These are phyloP conservation scores for Brachionus plicatilis DNA, from an alignment of 1,140 invertebrate genomes.

Conservation along the genomic window DNA sequence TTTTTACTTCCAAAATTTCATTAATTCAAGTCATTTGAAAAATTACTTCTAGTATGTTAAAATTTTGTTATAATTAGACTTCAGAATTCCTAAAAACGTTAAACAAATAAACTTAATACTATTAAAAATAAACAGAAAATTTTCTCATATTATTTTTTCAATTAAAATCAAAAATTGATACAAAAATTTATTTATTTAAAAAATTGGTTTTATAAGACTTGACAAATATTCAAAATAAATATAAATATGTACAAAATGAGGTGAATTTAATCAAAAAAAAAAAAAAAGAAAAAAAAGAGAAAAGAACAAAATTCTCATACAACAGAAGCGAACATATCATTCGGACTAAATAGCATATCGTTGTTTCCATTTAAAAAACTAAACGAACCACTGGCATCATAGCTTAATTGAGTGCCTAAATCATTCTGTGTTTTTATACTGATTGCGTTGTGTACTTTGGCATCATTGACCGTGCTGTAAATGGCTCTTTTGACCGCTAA, in stretches of 20 bases:
- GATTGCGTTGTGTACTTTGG: background rate
- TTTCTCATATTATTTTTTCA: background rate
- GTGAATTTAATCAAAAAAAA: background rate
- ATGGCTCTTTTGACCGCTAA: background rate
- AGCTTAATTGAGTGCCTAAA: background rate
- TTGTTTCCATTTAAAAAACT: constrained; percentile 12
- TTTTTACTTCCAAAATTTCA: no score
- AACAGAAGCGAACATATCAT: constrained; percentile 14
- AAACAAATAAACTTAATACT: no score
- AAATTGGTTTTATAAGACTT: constrained; percentile 2
- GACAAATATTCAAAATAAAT: constrained; percentile 11
- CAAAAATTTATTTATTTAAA: background rate
- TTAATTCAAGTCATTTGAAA: no score
- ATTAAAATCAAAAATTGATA: background rate
- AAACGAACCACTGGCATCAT: background rate
- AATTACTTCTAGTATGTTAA: no score
- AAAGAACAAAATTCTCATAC: constrained; percentile 30
- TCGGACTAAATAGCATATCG: constrained; percentile 14
- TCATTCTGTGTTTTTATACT: background rate
- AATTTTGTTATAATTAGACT: no score
- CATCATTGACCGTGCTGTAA: background rate
- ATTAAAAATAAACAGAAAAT: no score
- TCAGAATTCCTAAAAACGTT: no score
- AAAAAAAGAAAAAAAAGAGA: no score
- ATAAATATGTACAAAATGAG: constrained; percentile 21